Evolutionary conservation across 2,797 vertebrate species (phyloP).

Genomic region (Lutjanus campechanus): DNA sequence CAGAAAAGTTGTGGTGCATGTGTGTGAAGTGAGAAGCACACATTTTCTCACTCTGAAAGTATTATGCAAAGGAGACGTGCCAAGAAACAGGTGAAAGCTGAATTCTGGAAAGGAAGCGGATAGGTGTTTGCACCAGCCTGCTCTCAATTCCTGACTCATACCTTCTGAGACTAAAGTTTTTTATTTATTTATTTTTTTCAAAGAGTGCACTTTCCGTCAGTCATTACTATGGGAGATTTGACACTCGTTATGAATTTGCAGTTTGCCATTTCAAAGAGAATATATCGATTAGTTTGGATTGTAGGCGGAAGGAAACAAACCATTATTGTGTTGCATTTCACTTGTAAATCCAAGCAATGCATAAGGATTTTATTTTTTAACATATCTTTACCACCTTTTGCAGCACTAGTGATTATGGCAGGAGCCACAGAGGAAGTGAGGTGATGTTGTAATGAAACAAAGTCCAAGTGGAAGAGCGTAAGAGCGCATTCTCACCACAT

Average conservation of each 20-base stretch:
- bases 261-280: not conserved
- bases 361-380: too few relatives aligned
- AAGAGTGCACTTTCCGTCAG: not conserved
- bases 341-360: not conserved
- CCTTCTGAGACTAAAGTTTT: not conserved
- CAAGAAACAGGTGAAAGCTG: not conserved
- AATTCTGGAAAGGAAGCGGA: constrained; percentile 10
- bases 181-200: not conserved
- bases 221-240: not conserved
- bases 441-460: too few relatives aligned
- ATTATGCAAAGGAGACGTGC: constrained; percentile 23
- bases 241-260: not conserved
- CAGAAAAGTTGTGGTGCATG: constrained; percentile 8
- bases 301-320: not conserved
- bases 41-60: not conserved
- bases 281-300: not conserved
- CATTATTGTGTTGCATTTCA: not conserved
- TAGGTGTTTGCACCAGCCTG: not conserved
- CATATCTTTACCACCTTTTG: too few relatives aligned
- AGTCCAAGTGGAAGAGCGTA: too few relatives aligned
- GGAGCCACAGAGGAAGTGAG: too few relatives aligned
- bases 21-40: not conserved
- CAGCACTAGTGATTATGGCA: too few relatives aligned
- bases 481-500: too few relatives aligned
- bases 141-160: not conserved